These are phyloP conservation scores for Brotula barbata DNA, from an alignment of 2,797 vertebrate genomes.

Conservation along the genomic window DNA sequence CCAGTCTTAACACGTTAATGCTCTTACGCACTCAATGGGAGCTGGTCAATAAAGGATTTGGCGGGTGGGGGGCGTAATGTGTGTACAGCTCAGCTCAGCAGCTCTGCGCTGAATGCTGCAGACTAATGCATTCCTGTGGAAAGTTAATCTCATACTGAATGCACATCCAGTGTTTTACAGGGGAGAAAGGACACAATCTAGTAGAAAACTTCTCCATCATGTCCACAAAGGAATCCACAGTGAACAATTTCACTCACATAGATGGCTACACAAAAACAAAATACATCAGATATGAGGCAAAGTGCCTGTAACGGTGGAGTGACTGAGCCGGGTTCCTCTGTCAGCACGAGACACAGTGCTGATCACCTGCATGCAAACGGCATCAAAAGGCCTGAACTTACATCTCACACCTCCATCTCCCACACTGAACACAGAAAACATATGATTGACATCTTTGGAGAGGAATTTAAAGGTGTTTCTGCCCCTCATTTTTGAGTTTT, in stretches of 20 bases:
- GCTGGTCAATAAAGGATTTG: slow-evolving; percentile 76
- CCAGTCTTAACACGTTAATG: slow-evolving; percentile 71
- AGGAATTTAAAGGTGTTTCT: no score
- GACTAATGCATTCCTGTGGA: slow-evolving; percentile 86
- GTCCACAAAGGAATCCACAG: slow-evolving; percentile 46
- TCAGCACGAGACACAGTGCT: no score
- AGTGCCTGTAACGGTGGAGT: background rate
- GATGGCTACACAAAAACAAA: background rate
- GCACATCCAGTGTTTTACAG: slow-evolving; percentile 66
- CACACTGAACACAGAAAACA: no score
- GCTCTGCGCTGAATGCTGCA: slow-evolving; percentile 64
- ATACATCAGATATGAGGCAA: background rate
- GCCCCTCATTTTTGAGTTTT: no score
- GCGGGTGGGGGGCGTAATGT: slow-evolving; percentile 57
- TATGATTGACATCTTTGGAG: no score
- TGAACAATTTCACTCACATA: background rate
- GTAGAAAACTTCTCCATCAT: slow-evolving; percentile 83
- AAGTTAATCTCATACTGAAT: slow-evolving; percentile 89
- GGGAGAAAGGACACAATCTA: slow-evolving; percentile 74
- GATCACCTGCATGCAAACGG: no score
- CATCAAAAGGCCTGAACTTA: no score
- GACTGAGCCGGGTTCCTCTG: no score
- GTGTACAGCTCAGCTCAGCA: slow-evolving; percentile 74
- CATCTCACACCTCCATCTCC: no score
- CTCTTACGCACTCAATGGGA: slow-evolving; percentile 80